phyloP scores from a whole-genome alignment of 2,888 invertebrate species.

The Microctonus brassicae region DNA sequence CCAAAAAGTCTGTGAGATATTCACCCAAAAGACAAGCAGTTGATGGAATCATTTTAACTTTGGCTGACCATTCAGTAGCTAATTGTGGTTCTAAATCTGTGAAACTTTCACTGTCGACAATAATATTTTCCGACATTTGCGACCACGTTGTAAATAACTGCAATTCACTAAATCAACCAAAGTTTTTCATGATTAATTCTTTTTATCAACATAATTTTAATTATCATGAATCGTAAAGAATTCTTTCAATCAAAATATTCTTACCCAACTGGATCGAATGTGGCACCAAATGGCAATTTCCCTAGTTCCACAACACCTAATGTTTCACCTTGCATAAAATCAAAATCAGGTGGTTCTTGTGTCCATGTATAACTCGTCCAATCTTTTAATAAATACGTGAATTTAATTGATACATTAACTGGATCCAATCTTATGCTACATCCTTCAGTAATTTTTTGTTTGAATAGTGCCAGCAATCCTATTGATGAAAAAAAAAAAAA shows the following conservation, averaged over 20 bases:
- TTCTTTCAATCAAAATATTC: slow-evolving; percentile 25
- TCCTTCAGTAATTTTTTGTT: slow-evolving; percentile 82
- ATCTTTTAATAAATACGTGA: slow-evolving; percentile 80
- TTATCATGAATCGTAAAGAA: slow-evolving; percentile 3
- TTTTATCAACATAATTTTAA: slow-evolving; percentile 4
- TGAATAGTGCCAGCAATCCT: slow-evolving; percentile 87
- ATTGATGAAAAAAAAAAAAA: slow-evolving; percentile 11
- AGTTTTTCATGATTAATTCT: slow-evolving; percentile 12
- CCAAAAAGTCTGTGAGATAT: slow-evolving; percentile 79
- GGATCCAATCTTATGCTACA: slow-evolving; percentile 72
- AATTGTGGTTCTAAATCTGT: slow-evolving; percentile 88
- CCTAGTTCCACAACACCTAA: slow-evolving; percentile 72
- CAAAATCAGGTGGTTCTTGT: slow-evolving; percentile 73
- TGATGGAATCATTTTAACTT: slow-evolving; percentile 77
- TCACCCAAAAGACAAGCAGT: slow-evolving; percentile 84
- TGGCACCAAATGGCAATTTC: slow-evolving; percentile 86
- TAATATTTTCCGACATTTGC: slow-evolving; percentile 84
- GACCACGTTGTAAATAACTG: slow-evolving; percentile 89
- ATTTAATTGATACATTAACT: slow-evolving; percentile 80
- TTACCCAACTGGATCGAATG: slow-evolving; percentile 81
- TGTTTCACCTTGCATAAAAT: slow-evolving; percentile 72
- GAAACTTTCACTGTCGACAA: slow-evolving; percentile 89
- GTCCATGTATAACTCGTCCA: slow-evolving; percentile 77
- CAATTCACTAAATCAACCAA: slow-evolving; percentile 76
- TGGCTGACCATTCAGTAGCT: slow-evolving; percentile 85